These are phyloP conservation scores for Cerastis rubricosa DNA, from an alignment of 2,888 invertebrate species.

Conservation along the genomic window DNA sequence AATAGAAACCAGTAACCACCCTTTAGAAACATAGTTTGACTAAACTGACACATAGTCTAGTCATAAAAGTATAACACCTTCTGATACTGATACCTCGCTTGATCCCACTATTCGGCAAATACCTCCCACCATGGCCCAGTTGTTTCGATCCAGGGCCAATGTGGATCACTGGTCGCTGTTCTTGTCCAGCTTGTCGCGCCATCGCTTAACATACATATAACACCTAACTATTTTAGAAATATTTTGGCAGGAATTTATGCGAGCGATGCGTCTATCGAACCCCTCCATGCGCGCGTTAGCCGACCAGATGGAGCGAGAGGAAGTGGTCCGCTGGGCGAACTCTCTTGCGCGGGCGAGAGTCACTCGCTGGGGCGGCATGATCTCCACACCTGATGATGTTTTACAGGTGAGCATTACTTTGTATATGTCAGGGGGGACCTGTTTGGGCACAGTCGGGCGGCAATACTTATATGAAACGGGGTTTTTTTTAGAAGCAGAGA, in stretches of 20 bases:
- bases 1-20: not conserved
- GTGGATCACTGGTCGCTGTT: no score
- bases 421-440: not conserved
- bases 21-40: not conserved
- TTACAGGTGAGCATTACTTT: slow-evolving; percentile 92
- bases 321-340: slow-evolving; percentile 97
- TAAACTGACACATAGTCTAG: not conserved
- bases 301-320: slow-evolving; percentile 98
- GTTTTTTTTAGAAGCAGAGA: no score
- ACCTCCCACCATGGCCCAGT: no score
- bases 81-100: no score
- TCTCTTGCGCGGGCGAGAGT: slow-evolving; percentile 96
- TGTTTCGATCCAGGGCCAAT: no score
- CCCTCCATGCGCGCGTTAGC: slow-evolving; percentile 98
- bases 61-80: no score
- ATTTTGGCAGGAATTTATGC: slow-evolving; percentile 94
- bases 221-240: not conserved
- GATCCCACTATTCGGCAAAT: no score
- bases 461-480: no score
- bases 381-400: slow-evolving; percentile 98
- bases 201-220: not conserved
- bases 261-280: slow-evolving; percentile 97
- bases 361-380: slow-evolving; percentile 99
- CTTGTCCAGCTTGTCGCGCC: no score
- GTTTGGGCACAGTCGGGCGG: not conserved